These are phyloP conservation scores for Podocnemis expansa DNA, from an alignment of 2,113 vertebrate species.

Conservation along the genomic window DNA sequence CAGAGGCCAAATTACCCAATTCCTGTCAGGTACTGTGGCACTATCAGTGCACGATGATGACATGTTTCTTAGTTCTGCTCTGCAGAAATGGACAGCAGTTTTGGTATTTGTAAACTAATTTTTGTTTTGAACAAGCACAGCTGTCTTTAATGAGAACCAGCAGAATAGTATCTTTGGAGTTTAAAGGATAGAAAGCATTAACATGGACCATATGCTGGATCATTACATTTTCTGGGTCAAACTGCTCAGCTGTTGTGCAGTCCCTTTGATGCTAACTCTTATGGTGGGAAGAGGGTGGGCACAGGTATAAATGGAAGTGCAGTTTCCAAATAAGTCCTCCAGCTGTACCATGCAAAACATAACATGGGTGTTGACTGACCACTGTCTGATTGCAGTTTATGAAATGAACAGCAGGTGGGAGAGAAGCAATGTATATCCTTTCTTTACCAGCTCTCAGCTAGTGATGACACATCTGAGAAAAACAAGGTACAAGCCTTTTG, in stretches of 20 bases:
- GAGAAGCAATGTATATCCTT: conserved; percentile 65
- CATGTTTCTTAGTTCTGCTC: background rate
- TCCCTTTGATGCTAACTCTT: background rate
- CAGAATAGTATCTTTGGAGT: background rate
- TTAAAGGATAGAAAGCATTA: fast-evolving
- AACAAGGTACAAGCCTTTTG: background rate
- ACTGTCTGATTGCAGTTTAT: conserved; percentile 67
- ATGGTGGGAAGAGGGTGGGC: background rate
- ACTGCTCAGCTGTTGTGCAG: background rate
- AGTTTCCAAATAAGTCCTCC: conserved; percentile 33
- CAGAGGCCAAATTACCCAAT: background rate
- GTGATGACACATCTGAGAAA: conserved; percentile 14
- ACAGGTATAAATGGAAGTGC: background rate
- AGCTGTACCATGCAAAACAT: conserved; percentile 52
- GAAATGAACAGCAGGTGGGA: conserved; percentile 74
- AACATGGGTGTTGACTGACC: conserved; percentile 48
- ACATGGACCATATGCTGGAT: background rate
- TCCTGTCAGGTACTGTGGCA: background rate
- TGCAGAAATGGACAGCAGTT: background rate
- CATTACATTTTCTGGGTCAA: background rate
- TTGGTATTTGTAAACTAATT: background rate
- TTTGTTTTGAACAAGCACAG: background rate
- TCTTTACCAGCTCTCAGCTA: conserved; percentile 37
- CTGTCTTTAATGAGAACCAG: background rate
- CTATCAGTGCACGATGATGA: background rate